These are phyloP conservation scores for Aselliscus stoliczkanus DNA, from an alignment of 2,797 vertebrate species.

Conservation along the genomic window DNA sequence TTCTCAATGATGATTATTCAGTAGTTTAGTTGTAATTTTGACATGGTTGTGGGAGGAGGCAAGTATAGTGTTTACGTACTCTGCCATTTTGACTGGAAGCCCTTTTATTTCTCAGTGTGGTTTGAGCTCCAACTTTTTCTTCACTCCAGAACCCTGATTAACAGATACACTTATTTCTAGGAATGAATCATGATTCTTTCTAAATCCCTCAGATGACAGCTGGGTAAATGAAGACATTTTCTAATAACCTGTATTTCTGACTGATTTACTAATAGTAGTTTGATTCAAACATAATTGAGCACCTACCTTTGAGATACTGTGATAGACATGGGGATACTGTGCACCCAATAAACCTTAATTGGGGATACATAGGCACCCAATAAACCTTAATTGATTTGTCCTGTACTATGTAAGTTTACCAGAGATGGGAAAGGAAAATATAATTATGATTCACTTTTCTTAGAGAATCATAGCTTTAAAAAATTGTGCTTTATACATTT, in stretches of 20 bases:
- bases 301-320: not conserved
- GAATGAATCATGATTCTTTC: constrained; percentile 24
- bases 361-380: not conserved
- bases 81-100: too few relatives aligned
- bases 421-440: not conserved
- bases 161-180: not conserved
- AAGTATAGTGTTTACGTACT: too few relatives aligned
- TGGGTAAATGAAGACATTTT: not conserved
- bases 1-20: too few relatives aligned
- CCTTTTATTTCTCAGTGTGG: not conserved
- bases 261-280: not conserved
- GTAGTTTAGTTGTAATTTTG: too few relatives aligned
- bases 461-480: not conserved
- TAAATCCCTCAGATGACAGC: not conserved
- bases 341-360: too few relatives aligned
- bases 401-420: not conserved
- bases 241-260: not conserved
- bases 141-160: not conserved
- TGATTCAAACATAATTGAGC: not conserved
- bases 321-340: not conserved
- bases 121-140: not conserved
- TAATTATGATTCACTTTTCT: not conserved
- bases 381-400: not conserved
- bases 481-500: not conserved
- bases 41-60: too few relatives aligned